A percentile compares a stretch with the other conserved stretches of the same genome.
Evolutionary conservation across 2,113 vertebrate species (phyloP).

Genomic region (Arvicanthis niloticus): DNA sequence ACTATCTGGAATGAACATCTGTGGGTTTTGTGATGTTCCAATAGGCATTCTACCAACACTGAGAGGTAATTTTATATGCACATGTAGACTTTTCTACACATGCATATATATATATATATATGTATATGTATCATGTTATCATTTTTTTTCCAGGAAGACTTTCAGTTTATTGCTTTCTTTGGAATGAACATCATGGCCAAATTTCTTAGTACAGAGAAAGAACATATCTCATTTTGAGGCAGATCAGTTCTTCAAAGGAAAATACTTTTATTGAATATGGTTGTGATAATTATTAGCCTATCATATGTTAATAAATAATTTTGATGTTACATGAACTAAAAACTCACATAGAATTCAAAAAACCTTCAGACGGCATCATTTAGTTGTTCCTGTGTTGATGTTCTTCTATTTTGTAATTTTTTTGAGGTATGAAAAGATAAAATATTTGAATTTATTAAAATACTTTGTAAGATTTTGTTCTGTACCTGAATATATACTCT

Average conservation of each 20-base stretch:
- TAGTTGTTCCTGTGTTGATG: neutral
- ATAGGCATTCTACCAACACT: neutral
- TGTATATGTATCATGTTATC: no score
- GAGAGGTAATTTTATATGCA: neutral
- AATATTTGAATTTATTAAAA: no score
- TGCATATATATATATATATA: neutral
- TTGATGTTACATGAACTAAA: neutral
- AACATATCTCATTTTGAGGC: neutral
- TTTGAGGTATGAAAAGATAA: no score
- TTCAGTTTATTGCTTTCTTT: constrained; percentile 37
- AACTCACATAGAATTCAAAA: neutral
- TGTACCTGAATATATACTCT: no score
- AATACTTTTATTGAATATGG: neutral
- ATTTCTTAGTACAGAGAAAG: neutral
- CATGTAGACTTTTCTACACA: neutral
- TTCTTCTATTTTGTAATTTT: neutral
- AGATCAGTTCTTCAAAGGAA: neutral
- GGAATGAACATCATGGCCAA: neutral
- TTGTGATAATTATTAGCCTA: neutral
- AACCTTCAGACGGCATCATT: neutral
- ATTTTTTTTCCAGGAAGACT: neutral
- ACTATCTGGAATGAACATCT: neutral
- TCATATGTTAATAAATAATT: neutral
- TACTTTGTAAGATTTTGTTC: no score
- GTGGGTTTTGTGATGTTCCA: neutral